Conservation (phyloP, 2,888 invertebrate species). For the Dermolepida albohirtum region DNA sequence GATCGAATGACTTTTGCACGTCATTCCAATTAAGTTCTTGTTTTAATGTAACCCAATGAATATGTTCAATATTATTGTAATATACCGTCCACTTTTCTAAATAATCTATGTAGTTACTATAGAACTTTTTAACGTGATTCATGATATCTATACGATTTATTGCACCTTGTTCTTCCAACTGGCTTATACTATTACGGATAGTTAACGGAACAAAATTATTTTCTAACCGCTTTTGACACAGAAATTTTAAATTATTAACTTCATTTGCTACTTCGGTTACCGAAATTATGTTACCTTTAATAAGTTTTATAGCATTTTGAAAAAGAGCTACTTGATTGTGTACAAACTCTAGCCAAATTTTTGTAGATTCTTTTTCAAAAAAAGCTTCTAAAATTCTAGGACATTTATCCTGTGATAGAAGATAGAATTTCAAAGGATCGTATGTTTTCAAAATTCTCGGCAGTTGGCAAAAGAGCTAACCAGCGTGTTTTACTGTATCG, state of each 20-base stretch:
- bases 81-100: constrained; percentile 16
- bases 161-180: constrained; percentile 27
- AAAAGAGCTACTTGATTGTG: constrained; percentile 19
- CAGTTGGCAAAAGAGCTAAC: constrained; percentile 24
- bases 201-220: constrained; percentile 13
- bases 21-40: too few relatives aligned
- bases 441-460: constrained; percentile 1
- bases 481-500: constrained; percentile 32
- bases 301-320: constrained; percentile 33
- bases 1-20: too few relatives aligned
- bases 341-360: constrained; percentile 11
- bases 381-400: constrained; percentile 11
- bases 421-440: too few relatives aligned
- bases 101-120: constrained; percentile 13
- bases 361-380: constrained; percentile 25
- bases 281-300: constrained; percentile 21
- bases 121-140: constrained; percentile 23
- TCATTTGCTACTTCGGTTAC: constrained; percentile 12
- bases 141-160: constrained; percentile 4
- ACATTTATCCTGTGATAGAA: constrained; percentile 27
- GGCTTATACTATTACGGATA: constrained; percentile 6
- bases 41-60: constrained; percentile 3
- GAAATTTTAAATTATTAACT: constrained; percentile 9
- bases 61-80: constrained; percentile 8
- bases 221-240: constrained; percentile 5